Percentiles rank a stretch among this genome's conserved stretches.
Conservation (phyloP, 2,888 invertebrate genomes). For the Lasioglossum oenotherae region DNA sequence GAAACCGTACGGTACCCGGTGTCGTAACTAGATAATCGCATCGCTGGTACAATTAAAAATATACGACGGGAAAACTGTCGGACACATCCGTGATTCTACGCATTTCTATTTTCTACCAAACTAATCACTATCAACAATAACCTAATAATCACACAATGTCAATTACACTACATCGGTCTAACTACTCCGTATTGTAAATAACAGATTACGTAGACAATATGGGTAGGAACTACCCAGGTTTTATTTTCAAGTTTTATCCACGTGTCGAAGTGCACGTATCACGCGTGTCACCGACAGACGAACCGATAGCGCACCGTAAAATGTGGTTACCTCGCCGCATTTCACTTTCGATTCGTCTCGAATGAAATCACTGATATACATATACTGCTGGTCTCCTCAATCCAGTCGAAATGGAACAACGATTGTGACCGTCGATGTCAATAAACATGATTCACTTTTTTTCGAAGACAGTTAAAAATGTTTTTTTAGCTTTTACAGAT, state of each 20-base stretch:
- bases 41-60: slow-evolving; percentile 17
- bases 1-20: slow-evolving; percentile 6
- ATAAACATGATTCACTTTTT: not conserved
- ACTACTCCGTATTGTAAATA: slow-evolving; percentile 26
- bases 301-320: not conserved
- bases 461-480: no score
- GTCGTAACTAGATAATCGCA: slow-evolving; percentile 16
- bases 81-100: slow-evolving; percentile 19
- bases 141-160: slow-evolving; percentile 31
- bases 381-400: not conserved
- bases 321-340: not conserved
- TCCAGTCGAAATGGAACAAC: not conserved
- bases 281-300: not conserved
- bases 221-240: not conserved
- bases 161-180: slow-evolving; percentile 18
- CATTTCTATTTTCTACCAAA: slow-evolving; percentile 5
- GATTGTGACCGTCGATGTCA: not conserved
- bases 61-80: not conserved
- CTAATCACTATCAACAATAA: slow-evolving; percentile 31
- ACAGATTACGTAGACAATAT: slow-evolving; percentile 10
- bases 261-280: not conserved
- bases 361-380: not conserved
- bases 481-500: no score
- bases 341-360: not conserved
- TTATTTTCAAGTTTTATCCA: not conserved